Percentiles rank a stretch among this genome's conserved stretches.
Conservation (phyloP, 2,888 invertebrate species). For the Pristionchus mayeri region DNA sequence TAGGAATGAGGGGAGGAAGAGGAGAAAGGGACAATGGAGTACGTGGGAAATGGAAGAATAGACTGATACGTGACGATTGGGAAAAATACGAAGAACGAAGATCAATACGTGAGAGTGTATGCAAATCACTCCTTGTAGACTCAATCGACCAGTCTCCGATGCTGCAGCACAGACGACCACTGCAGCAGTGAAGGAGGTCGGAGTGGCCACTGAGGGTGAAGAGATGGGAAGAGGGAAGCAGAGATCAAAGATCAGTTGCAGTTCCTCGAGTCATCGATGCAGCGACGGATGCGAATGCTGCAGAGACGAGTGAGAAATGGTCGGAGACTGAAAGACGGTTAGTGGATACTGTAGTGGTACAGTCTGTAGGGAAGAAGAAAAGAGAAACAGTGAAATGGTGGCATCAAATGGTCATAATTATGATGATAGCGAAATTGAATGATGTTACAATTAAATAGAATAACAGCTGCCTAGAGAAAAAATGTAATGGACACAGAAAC, state of each 20-base stretch:
- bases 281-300: neutral
- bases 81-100: neutral
- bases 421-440: too few species aligned
- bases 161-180: neutral
- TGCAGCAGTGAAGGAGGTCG: neutral
- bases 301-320: neutral
- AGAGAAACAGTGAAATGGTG: too few species aligned
- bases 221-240: too few species aligned
- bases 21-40: neutral
- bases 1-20: neutral
- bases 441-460: too few species aligned
- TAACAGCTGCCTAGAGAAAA: too few species aligned
- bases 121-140: neutral
- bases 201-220: constrained; percentile 27
- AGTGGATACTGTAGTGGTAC: too few species aligned
- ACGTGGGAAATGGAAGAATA: constrained; percentile 16
- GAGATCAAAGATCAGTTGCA: neutral
- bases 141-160: neutral
- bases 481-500: too few species aligned
- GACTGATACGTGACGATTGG: neutral
- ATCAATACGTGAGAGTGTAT: neutral
- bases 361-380: too few species aligned
- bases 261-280: neutral
- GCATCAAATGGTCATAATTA: too few species aligned
- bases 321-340: constrained; percentile 31